phyloP scores from a whole-genome alignment of 2,113 vertebrate species.

The Monarcha castaneiventris region DNA sequence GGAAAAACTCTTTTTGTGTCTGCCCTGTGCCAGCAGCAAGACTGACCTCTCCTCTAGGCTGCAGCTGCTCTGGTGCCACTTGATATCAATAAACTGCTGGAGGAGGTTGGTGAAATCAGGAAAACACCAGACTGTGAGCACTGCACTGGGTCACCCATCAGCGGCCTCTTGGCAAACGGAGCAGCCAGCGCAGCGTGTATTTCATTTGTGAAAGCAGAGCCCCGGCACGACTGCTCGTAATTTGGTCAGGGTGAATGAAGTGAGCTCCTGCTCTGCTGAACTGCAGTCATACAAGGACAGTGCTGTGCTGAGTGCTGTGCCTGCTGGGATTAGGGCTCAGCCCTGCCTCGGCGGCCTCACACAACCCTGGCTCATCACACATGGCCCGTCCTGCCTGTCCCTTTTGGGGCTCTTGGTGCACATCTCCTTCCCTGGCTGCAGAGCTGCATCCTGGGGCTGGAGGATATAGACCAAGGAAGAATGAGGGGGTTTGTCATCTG shows the following conservation, averaged over 20 bases:
- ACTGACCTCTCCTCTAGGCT: not conserved
- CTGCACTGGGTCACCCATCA: not conserved
- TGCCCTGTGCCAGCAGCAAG: not conserved
- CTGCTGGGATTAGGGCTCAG: not conserved
- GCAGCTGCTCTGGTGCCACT: not conserved
- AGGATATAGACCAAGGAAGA: not conserved
- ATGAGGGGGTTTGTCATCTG: fast-evolving
- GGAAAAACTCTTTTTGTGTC: not conserved
- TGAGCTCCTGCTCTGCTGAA: not conserved
- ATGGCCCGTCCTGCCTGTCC: fast-evolving
- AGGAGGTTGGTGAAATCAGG: not conserved
- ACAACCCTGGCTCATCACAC: not conserved
- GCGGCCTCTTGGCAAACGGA: not conserved
- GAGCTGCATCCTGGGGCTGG: not conserved
- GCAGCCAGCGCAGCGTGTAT: not conserved
- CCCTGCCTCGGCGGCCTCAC: not conserved
- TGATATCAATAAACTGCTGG: not conserved
- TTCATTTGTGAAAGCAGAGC: not conserved
- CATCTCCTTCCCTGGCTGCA: not conserved
- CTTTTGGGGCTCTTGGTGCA: not conserved
- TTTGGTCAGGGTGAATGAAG: not conserved
- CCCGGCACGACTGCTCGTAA: not conserved
- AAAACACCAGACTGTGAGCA: not conserved
- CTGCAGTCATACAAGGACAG: not conserved
- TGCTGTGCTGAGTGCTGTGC: not conserved